Conservation (phyloP, 1,140 invertebrate genomes). For the Laodelphax striatellus region DNA sequence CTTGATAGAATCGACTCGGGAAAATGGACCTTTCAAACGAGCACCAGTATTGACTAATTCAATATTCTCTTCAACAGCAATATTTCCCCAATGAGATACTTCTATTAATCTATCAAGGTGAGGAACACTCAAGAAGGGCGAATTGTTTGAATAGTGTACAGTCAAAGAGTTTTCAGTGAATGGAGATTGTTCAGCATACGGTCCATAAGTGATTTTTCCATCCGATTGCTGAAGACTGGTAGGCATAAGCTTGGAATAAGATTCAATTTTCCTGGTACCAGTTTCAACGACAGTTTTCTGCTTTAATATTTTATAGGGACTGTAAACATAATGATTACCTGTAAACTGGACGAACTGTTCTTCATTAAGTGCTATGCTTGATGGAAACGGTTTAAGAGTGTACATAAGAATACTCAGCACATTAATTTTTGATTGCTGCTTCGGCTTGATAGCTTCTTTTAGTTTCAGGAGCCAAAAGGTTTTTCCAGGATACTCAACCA, state of each 20-base stretch:
- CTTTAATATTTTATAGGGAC: slow-evolving; percentile 63
- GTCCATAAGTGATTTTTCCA: slow-evolving; percentile 75
- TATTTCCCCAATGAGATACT: slow-evolving; percentile 97
- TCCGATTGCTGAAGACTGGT: slow-evolving; percentile 52
- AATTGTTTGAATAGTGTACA: slow-evolving; percentile 92
- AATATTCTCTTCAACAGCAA: slow-evolving; percentile 90
- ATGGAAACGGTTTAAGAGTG: slow-evolving; percentile 68
- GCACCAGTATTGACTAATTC: slow-evolving; percentile 88
- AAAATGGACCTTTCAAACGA: slow-evolving; percentile 85
- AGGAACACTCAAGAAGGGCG: slow-evolving; percentile 85
- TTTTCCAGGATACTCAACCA: not conserved
- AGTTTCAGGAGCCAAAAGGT: not conserved
- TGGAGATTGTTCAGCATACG: slow-evolving; percentile 62
- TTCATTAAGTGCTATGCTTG: slow-evolving; percentile 79
- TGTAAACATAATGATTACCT: slow-evolving; percentile 74
- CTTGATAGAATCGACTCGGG: slow-evolving; percentile 37
- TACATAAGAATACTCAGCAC: slow-evolving; percentile 69
- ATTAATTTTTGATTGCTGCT: slow-evolving; percentile 32
- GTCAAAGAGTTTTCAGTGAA: slow-evolving; percentile 27
- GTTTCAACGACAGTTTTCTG: slow-evolving; percentile 75
- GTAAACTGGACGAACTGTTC: slow-evolving; percentile 82
- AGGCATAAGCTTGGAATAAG: slow-evolving; percentile 78
- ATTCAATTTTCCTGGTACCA: slow-evolving; percentile 68
- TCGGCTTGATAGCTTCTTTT: not conserved
- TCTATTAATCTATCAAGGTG: slow-evolving; percentile 78